These are phyloP conservation scores for Dendrolimus pini DNA, from an alignment of 2,888 invertebrate genomes.

Conservation along the genomic window DNA sequence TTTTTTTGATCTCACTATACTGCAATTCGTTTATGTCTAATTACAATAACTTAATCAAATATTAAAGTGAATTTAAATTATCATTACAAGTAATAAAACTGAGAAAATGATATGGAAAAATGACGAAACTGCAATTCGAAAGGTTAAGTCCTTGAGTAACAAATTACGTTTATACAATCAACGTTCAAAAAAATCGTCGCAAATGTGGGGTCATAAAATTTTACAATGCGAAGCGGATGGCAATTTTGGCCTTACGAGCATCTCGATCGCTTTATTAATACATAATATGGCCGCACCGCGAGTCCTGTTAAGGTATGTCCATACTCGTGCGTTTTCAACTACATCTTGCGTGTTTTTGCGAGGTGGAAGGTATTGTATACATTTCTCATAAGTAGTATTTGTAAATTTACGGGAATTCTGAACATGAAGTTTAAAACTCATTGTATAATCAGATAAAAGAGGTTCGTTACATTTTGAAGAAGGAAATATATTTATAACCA, in stretches of 20 bases:
- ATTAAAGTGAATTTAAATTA: constrained; percentile 20
- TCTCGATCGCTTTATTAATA: constrained; percentile 25
- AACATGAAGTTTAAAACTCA: too few species aligned
- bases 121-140: constrained; percentile 20
- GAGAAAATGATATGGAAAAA: constrained; percentile 33
- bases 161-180: constrained; percentile 33
- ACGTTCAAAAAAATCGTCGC: constrained; percentile 39
- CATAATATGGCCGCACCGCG: constrained; percentile 8
- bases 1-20: not conserved
- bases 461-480: too few species aligned
- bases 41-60: too few species aligned
- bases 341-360: too few species aligned
- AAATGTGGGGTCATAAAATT: constrained; percentile 63
- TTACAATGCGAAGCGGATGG: constrained; percentile 31
- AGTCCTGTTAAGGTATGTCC: constrained; percentile 11
- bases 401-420: too few species aligned
- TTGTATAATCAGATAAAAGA: too few species aligned
- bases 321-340: not conserved
- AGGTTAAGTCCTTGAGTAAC: constrained; percentile 33
- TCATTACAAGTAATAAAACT: constrained; percentile 41
- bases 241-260: constrained; percentile 18
- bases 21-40: too few species aligned
- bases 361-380: too few species aligned
- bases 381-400: too few species aligned
- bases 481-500: too few species aligned